Evolutionary conservation across 2,113 vertebrate species (phyloP).

Genomic region (Physeter macrocephalus): DNA sequence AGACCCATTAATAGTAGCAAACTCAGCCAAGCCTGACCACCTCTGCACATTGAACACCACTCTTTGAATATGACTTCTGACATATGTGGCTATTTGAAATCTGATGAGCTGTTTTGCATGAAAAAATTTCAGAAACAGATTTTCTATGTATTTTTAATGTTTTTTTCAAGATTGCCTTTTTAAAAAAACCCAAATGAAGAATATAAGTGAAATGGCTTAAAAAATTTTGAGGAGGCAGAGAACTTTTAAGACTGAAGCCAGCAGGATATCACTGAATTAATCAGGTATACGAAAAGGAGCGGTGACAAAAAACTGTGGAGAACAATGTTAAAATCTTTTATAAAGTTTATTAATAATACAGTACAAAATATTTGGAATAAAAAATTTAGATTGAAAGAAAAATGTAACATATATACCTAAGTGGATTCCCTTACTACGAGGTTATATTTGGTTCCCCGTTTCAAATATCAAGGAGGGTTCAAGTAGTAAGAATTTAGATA

Average conservation of each 20-base stretch:
- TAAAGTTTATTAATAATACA: not conserved
- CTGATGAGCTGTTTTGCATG: not conserved
- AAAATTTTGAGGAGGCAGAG: not conserved
- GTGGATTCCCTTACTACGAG: not conserved
- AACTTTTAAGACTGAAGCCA: not conserved
- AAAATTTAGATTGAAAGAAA: not conserved
- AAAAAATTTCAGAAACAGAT: not conserved
- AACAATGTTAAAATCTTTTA: not conserved
- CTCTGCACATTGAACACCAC: not conserved
- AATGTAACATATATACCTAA: not conserved
- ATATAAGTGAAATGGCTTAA: not conserved
- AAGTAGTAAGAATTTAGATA: not conserved
- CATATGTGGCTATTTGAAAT: not conserved
- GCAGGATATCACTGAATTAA: not conserved
- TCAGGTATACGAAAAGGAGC: not conserved
- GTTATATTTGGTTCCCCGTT: not conserved
- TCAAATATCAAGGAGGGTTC: not conserved
- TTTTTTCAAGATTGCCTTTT: conserved; percentile 24
- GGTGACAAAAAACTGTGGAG: not conserved
- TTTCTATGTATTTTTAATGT: not conserved
- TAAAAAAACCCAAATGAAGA: conserved; percentile 31
- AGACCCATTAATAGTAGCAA: not conserved
- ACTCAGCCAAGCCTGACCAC: not conserved
- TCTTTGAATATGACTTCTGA: conserved; percentile 52
- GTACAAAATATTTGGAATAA: not conserved